Percentiles rank a stretch among this genome's conserved stretches.
phyloP scores from a whole-genome alignment of 30 jellyfish, hydroid and myxozoan species.

The Turritopsis rubra region DNA sequence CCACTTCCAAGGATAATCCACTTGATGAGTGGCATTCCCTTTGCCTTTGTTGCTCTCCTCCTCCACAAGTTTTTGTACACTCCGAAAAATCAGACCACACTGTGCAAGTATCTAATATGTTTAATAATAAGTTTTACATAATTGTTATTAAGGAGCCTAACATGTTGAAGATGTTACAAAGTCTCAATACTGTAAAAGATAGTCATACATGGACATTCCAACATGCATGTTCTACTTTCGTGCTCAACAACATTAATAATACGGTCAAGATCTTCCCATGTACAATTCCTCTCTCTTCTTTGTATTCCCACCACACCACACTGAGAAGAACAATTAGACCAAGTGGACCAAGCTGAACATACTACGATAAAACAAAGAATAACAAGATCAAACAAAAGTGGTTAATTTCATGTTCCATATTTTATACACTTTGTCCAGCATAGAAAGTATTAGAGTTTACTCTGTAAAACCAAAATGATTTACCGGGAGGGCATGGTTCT shows the following conservation, averaged over 20 bases:
- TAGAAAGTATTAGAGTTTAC: too few relatives aligned
- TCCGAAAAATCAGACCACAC: conserved; percentile 55
- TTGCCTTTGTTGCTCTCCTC: conserved; percentile 37
- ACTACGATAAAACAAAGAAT: conserved; percentile 12
- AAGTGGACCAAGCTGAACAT: conserved; percentile 62
- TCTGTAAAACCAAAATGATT: not conserved
- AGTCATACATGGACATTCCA: not conserved
- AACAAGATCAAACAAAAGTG: not conserved
- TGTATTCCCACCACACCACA: conserved; percentile 89
- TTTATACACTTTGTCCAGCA: too few relatives aligned
- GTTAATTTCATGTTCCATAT: too few relatives aligned
- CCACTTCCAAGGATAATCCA: conserved; percentile 43
- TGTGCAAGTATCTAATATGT: not conserved
- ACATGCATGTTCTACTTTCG: conserved; percentile 64
- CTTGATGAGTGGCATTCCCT: conserved; percentile 33
- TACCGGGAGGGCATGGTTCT: conserved; percentile 63
- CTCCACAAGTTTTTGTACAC: conserved; percentile 58
- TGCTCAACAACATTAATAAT: conserved; percentile 42
- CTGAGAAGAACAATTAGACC: conserved; percentile 75
- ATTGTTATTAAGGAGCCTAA: too few relatives aligned
- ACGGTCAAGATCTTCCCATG: conserved; percentile 47
- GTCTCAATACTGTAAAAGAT: too few relatives aligned
- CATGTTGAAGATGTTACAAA: too few relatives aligned
- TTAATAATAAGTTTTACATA: not conserved
- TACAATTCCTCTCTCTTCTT: conserved; percentile 61